Percentiles rank a stretch among this genome's conserved stretches.
Conservation (phyloP, 2,797 vertebrate genomes). For the Spondyliosoma cantharus region DNA sequence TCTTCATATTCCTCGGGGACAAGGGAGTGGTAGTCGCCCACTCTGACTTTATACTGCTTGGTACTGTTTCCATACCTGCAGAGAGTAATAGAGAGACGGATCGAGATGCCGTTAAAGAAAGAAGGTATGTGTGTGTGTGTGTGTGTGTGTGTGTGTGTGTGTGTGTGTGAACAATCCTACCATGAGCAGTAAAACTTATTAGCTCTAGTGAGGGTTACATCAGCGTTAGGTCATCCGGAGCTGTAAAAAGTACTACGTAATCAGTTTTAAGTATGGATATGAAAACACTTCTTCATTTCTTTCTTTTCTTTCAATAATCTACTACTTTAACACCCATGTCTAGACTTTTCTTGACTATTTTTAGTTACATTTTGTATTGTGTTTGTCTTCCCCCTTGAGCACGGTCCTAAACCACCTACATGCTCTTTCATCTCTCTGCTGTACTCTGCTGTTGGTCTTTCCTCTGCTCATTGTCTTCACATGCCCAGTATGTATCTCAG, state of each 20-base stretch:
- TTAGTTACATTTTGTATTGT: background rate
- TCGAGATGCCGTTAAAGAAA: background rate
- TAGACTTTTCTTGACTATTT: background rate
- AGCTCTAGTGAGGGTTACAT: conserved; percentile 7
- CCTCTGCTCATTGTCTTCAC: too few relatives aligned
- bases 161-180: background rate
- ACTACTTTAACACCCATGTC: background rate
- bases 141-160: conserved; percentile 5
- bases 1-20: conserved; percentile 96
- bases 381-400: background rate
- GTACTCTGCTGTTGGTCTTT: too few relatives aligned
- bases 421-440: background rate
- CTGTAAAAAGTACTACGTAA: conserved; percentile 7
- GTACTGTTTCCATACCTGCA: conserved; percentile 93
- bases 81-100: conserved; percentile 6
- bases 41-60: conserved; percentile 89
- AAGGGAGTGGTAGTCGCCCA: conserved; percentile 96
- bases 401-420: background rate
- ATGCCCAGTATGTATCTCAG: too few relatives aligned
- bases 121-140: conserved; percentile 7
- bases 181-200: conserved; percentile 6
- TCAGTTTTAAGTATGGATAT: background rate
- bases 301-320: background rate
- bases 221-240: conserved; percentile 14
- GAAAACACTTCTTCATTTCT: background rate